phyloP scores from a whole-genome alignment of 2,888 invertebrate species.

The Agelastica alni region DNA sequence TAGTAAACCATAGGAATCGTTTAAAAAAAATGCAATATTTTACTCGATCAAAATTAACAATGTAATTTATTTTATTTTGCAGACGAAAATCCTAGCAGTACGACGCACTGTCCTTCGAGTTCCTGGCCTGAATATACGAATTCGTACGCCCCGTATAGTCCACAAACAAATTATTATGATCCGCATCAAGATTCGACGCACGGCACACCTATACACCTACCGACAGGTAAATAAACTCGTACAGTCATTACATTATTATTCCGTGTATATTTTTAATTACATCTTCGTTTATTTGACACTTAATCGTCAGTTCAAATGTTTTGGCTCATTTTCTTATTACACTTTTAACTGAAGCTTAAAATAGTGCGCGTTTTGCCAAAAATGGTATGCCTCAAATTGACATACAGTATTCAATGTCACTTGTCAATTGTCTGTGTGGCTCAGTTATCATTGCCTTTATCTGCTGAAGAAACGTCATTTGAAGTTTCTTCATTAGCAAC shows the following conservation, averaged over 20 bases:
- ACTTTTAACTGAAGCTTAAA: too few relatives aligned
- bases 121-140: constrained; percentile 57
- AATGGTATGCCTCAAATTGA: too few relatives aligned
- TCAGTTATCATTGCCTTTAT: too few relatives aligned
- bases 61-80: constrained; percentile 29
- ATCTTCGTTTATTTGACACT: not conserved
- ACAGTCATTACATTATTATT: constrained; percentile 2
- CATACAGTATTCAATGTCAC: too few relatives aligned
- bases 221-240: constrained; percentile 58
- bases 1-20: too few relatives aligned
- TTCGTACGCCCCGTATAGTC: constrained; percentile 59
- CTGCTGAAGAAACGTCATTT: too few relatives aligned
- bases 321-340: too few relatives aligned
- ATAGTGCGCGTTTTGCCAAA: too few relatives aligned
- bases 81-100: constrained; percentile 52
- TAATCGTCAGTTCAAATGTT: not conserved
- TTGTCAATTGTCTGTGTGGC: too few relatives aligned
- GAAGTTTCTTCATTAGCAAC: too few relatives aligned
- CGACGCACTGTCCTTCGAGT: constrained; percentile 44
- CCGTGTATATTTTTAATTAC: constrained; percentile 16
- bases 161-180: constrained; percentile 59
- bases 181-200: constrained; percentile 58
- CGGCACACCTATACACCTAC: constrained; percentile 64
- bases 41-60: not conserved
- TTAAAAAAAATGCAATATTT: too few relatives aligned